Conservation (phyloP, 2,797 vertebrate species). For the Corythornis leucogaster region DNA sequence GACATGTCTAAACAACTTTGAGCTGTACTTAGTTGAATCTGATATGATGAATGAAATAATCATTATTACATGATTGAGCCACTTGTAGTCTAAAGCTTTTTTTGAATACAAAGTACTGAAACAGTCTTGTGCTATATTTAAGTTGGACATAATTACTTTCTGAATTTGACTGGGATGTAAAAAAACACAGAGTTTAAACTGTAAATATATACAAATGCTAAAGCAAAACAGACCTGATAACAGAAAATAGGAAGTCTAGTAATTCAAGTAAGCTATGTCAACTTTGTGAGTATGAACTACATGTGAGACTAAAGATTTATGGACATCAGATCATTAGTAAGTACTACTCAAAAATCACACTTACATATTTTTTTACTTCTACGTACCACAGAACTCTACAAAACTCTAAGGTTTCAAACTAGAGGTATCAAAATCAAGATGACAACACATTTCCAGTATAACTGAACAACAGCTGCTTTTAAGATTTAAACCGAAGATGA, state of each 20-base stretch:
- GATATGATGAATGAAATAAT: conserved; percentile 34
- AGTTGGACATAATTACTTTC: neutral
- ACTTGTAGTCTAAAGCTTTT: conserved; percentile 16
- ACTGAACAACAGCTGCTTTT: neutral
- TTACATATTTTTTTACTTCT: neutral
- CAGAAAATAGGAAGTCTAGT: neutral
- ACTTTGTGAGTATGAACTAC: neutral
- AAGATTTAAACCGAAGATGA: neutral
- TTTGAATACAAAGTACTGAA: neutral
- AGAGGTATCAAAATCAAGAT: neutral
- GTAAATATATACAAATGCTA: neutral
- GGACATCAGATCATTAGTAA: neutral
- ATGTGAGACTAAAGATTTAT: neutral
- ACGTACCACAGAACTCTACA: neutral
- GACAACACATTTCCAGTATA: neutral
- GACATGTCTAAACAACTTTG: conserved; percentile 23
- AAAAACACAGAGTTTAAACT: neutral
- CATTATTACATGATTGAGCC: neutral
- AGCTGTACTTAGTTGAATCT: conserved; percentile 7
- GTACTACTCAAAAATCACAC: neutral
- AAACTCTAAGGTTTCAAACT: neutral
- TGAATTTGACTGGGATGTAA: neutral
- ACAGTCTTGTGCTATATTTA: neutral
- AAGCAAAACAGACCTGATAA: neutral
- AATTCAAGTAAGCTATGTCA: neutral